These are phyloP conservation scores for Onthophagus taurus DNA, from an alignment of 1,140 invertebrate species.

Conservation along the genomic window DNA sequence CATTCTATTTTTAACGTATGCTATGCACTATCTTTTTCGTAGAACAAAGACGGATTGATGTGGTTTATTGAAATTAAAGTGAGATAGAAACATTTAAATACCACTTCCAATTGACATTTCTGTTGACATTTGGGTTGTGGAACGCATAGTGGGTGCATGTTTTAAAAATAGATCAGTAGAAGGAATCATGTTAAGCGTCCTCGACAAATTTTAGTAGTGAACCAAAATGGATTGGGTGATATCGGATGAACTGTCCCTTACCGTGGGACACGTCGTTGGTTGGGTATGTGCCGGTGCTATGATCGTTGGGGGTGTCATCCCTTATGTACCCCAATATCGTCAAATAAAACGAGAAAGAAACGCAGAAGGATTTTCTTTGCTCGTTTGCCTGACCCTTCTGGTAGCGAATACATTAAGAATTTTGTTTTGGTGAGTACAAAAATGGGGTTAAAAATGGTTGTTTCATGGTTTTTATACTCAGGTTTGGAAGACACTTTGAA, in stretches of 20 bases:
- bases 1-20: too few relatives aligned
- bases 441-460: neutral
- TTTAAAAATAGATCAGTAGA: constrained; percentile 8
- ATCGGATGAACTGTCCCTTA: constrained; percentile 55
- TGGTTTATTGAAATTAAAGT: too few relatives aligned
- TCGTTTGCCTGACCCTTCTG: constrained; percentile 89
- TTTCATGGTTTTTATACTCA: constrained; percentile 41
- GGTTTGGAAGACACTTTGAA: constrained; percentile 97
- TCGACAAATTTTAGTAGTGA: constrained; percentile 12
- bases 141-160: constrained; percentile 6
- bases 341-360: constrained; percentile 86
- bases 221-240: constrained; percentile 58
- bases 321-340: constrained; percentile 85
- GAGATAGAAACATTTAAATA: too few relatives aligned
- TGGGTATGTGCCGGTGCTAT: constrained; percentile 69
- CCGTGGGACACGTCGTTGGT: constrained; percentile 53
- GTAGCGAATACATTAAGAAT: constrained; percentile 95
- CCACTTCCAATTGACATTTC: constrained; percentile 17
- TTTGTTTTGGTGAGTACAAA: constrained; percentile 83
- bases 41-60: too few relatives aligned
- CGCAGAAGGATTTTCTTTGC: constrained; percentile 91
- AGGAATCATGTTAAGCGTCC: constrained; percentile 8
- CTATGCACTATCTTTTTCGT: too few relatives aligned
- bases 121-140: constrained; percentile 14
- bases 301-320: constrained; percentile 84